Percentiles rank a stretch among this genome's conserved stretches.
phyloP scores from a whole-genome alignment of 2,797 vertebrate genomes.

The Falco columbarius region DNA sequence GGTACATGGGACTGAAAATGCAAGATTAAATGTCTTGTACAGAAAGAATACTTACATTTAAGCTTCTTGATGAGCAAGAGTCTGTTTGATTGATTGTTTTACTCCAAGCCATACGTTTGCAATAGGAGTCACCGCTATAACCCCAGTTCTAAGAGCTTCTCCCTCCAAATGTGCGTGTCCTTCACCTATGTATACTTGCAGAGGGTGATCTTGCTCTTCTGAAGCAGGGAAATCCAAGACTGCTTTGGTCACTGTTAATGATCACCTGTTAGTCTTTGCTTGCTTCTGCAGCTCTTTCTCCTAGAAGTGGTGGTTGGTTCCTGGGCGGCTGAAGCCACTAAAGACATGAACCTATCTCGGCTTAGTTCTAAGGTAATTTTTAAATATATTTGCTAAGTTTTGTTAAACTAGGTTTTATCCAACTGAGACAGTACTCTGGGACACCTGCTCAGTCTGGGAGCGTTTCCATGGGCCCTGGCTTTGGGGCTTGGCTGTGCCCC shows the following conservation, averaged over 20 bases:
- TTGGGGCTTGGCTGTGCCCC: background rate
- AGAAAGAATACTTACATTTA: background rate
- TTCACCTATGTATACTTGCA: background rate
- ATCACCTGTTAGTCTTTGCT: too few relatives aligned
- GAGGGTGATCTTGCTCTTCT: background rate
- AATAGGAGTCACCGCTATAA: background rate
- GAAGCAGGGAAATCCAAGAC: background rate
- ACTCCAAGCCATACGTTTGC: background rate
- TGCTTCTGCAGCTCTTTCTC: background rate
- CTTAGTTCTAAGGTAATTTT: background rate
- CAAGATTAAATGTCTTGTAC: background rate
- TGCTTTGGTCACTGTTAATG: background rate
- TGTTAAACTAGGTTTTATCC: background rate
- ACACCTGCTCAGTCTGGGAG: background rate
- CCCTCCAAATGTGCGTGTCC: background rate
- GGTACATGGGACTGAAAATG: background rate
- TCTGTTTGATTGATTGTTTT: background rate
- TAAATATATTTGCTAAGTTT: background rate
- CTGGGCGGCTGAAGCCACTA: background rate
- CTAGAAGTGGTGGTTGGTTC: background rate
- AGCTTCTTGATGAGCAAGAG: background rate
- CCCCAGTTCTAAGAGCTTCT: background rate
- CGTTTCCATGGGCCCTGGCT: fast-evolving
- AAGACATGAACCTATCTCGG: background rate
- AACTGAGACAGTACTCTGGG: background rate